phyloP scores from a whole-genome alignment of 2,888 invertebrate genomes.

The Archips xylosteana region DNA sequence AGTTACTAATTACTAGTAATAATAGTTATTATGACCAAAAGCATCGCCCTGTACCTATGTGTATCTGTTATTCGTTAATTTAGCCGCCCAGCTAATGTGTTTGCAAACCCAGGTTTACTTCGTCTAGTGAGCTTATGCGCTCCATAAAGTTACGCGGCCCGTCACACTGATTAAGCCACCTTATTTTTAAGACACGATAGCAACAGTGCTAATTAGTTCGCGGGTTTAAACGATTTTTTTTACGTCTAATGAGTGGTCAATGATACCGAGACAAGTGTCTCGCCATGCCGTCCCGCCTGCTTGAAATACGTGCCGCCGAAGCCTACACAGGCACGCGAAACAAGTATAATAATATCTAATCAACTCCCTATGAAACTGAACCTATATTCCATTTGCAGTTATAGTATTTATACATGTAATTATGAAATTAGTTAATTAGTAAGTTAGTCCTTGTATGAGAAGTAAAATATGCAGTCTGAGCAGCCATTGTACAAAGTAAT shows the following conservation, averaged over 20 bases:
- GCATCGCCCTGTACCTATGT: slow-evolving; percentile 61
- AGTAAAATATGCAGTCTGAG: background rate
- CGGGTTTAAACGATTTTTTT: slow-evolving; percentile 63
- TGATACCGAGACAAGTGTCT: slow-evolving; percentile 64
- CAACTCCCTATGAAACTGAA: slow-evolving; percentile 9
- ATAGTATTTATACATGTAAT: background rate
- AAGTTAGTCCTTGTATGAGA: background rate
- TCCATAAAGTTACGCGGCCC: slow-evolving; percentile 64
- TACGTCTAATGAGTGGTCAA: slow-evolving; percentile 62
- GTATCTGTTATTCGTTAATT: slow-evolving; percentile 73
- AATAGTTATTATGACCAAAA: slow-evolving; percentile 52
- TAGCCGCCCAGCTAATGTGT: slow-evolving; percentile 56
- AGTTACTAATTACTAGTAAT: slow-evolving; percentile 39
- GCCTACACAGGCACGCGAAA: slow-evolving; percentile 57
- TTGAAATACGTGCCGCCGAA: slow-evolving; percentile 66
- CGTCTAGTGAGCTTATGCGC: slow-evolving; percentile 60
- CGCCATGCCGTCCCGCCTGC: slow-evolving; percentile 62
- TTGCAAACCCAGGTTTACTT: slow-evolving; percentile 55
- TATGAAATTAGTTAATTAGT: too few species aligned
- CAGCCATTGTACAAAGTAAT: background rate
- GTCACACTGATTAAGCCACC: slow-evolving; percentile 55
- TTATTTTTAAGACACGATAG: slow-evolving; percentile 60
- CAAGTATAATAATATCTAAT: slow-evolving; percentile 48
- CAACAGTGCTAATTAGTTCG: slow-evolving; percentile 65
- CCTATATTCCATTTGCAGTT: background rate